phyloP scores from a whole-genome alignment of 2,113 vertebrate species.

The Diadophis punctatus region DNA sequence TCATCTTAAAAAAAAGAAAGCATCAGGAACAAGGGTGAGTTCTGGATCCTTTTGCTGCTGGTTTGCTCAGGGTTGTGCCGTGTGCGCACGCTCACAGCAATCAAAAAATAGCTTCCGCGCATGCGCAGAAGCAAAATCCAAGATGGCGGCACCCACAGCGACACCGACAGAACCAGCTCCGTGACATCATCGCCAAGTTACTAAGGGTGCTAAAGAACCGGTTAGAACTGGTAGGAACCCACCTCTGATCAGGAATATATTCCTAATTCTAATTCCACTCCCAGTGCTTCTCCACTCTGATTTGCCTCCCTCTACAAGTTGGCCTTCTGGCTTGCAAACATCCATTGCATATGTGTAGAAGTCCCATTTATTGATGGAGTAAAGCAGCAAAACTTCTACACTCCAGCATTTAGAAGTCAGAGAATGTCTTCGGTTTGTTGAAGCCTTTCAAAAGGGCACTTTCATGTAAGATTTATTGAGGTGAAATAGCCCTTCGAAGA shows the following conservation, averaged over 20 bases:
- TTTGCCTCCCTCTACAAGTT: not conserved
- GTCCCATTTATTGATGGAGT: not conserved
- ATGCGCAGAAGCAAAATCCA: too few species aligned
- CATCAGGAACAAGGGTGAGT: too few species aligned
- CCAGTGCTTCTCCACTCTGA: not conserved
- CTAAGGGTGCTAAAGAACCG: too few species aligned
- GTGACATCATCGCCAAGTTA: too few species aligned
- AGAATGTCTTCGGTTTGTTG: not conserved
- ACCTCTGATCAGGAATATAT: not conserved
- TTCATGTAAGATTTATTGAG: not conserved
- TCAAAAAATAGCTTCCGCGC: too few species aligned
- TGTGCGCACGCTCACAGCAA: too few species aligned
- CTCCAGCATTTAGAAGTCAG: not conserved
- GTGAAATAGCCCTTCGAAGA: not conserved
- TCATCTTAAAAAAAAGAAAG: not conserved
- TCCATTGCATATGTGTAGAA: not conserved
- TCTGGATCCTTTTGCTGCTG: too few species aligned
- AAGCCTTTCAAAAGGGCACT: not conserved
- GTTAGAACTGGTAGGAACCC: too few species aligned
- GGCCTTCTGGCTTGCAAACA: not conserved
- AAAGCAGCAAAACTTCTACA: not conserved
- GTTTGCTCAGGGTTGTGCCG: too few species aligned
- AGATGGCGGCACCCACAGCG: too few species aligned
- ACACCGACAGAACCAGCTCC: too few species aligned
- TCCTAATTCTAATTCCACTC: not conserved